phyloP scores from a whole-genome alignment of 2,113 vertebrate genomes.

The Suricata suricatta region DNA sequence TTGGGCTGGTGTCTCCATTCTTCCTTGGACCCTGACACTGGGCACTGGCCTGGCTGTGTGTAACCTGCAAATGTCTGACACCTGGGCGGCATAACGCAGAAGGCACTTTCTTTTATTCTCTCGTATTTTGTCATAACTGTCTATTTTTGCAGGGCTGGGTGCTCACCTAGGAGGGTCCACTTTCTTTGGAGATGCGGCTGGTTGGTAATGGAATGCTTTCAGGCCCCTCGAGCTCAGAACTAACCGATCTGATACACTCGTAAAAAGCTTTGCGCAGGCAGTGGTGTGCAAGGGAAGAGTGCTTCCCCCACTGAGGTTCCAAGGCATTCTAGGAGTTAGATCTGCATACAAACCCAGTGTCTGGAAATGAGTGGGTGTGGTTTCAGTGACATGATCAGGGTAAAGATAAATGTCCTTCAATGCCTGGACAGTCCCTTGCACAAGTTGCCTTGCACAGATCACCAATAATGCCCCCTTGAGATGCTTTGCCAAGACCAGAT shows the following conservation, averaged over 20 bases:
- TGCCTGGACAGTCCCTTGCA: background rate
- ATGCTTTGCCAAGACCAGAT: background rate
- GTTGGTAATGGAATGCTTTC: background rate
- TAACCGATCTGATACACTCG: background rate
- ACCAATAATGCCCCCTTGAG: background rate
- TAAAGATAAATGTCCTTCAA: background rate
- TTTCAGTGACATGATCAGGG: background rate
- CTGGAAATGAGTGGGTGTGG: background rate
- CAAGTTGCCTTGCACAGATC: background rate
- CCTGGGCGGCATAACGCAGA: background rate
- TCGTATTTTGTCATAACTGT: background rate
- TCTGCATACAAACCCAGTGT: background rate
- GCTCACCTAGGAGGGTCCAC: background rate
- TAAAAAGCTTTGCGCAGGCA: background rate
- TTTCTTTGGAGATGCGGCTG: background rate
- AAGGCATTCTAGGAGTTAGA: background rate
- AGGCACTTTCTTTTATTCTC: background rate
- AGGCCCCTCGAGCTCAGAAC: background rate
- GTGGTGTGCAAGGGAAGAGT: background rate
- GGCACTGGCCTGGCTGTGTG: rapidly evolving
- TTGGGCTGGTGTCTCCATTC: background rate
- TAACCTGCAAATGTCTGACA: background rate
- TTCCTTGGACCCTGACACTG: background rate
- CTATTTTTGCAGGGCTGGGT: background rate
- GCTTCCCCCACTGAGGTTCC: background rate